Evolutionary conservation across 2,888 invertebrate species (phyloP), one percentile per base, ranked within the genome.

Genomic region (Drosophila engyochracea): DNA sequence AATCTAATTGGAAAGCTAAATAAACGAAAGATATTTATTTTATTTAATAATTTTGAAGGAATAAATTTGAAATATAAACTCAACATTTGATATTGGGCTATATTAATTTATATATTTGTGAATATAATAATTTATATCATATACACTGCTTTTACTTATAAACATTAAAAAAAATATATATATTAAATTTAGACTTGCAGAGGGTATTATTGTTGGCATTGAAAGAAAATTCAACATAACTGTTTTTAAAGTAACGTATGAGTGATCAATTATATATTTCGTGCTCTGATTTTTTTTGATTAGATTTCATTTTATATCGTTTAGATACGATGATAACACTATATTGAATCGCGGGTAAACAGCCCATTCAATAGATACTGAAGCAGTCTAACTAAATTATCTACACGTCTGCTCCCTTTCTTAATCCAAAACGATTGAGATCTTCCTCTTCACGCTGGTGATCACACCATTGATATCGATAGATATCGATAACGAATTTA

Each of bases 1-100:
- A 72, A 64, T 73, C 57, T 51, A 44, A 60, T 67, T 70, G 33
- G 53, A 70, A 35, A 25, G 3, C 19, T 54, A 31, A 22, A 25
- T 3, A 31, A 22, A n/a, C 4, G 4, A 4, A 37, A 37, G 12
- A 30, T 28, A 33, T 28, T 47, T 47, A 28, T 47, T 30, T n/a
- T 30, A 14, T 41, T 41, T 39, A 14, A n/a, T 28, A 4, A 30
- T 12, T 19, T 30, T 0, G 3, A 12, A 30, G 10, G 1, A 6
- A 51, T 12, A 28, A 1, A 3, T 14, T 6, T n/a, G 12, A 12
- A 30, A 0, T 30, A n/a, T 3, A n/a, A 31, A 52, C 3, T 14
- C 2, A 12, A 28, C 3, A 12, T 52, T n/a, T n/a, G 30, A 19
- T 19, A 10, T 14, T n/a, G n/a, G 19, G 1, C 6, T n/a, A 30